These are phyloP conservation scores for Isurus oxyrinchus DNA, from an alignment of 2,113 vertebrate species.

Conservation along the genomic window DNA sequence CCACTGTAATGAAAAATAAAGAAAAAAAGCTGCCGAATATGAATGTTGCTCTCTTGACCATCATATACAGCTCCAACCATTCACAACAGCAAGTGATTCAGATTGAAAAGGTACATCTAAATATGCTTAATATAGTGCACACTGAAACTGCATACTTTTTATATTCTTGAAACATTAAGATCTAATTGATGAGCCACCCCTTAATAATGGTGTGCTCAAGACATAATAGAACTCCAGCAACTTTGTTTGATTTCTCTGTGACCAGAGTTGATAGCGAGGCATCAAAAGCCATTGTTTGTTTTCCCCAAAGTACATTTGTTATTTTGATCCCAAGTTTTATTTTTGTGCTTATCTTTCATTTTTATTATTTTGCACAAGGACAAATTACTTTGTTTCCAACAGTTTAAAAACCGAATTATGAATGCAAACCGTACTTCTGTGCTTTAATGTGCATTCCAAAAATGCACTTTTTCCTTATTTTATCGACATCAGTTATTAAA, in stretches of 20 bases:
- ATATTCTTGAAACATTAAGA: neutral
- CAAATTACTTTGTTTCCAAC: neutral
- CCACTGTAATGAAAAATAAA: slow-evolving; percentile 13
- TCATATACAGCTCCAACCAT: neutral
- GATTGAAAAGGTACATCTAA: neutral
- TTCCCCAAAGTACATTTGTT: neutral
- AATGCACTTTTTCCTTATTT: neutral
- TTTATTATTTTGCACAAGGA: neutral
- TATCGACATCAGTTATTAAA: too few species aligned
- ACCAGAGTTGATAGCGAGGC: neutral
- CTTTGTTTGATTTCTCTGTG: neutral
- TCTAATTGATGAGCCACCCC: neutral
- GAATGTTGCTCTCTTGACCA: neutral
- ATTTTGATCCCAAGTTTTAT: neutral
- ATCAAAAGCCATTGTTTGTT: neutral
- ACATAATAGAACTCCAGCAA: too few species aligned
- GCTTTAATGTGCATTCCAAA: neutral
- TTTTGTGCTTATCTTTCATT: neutral
- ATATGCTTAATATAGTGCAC: neutral
- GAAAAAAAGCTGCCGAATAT: neutral
- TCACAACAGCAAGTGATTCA: neutral
- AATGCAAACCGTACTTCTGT: neutral
- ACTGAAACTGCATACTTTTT: neutral
- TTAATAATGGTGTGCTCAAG: neutral
- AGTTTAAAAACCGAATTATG: neutral